Evolutionary conservation across 2,113 vertebrate genomes (phyloP), one percentile per base, ranked within the genome.

Genomic region (Acrocephalus arundinaceus): DNA sequence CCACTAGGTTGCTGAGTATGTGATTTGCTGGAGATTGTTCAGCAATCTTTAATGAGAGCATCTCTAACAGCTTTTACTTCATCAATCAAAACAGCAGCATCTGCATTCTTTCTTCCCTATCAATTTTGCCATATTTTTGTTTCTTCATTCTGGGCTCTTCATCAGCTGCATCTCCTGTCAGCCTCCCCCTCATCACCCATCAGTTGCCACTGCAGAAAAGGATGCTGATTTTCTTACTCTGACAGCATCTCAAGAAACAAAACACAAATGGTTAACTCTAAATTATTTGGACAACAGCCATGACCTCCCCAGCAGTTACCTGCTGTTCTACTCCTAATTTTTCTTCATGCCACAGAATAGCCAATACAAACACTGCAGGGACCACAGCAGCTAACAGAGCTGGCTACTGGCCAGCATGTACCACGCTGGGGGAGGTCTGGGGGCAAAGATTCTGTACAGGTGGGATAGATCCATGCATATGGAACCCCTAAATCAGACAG

Each of bases 61-160:
- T 76, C 72, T 84, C 62, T 82, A 91, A 57, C 28, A 84, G 67
- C 57, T 87, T 91, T 89, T 37, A 71, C 20, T 76, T 93, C 87
- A 93, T 73, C 89, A 93, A 97, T 93, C 71, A 93, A 85, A 95
- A 70, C 5, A 1, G 58, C 71, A 85, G 82, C 62, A 74, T 90
- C 94, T 87, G 88, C 39, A 81, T 31, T 65, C 49, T 78, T 93
- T 92, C 65, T 90, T 90, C 52, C 39, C 59, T 78, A 49, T 65
- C 71, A 83, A 57, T 82, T 86, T 94, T 82, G 63, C 63, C n/a
- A 5, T 65, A 76, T 87, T 85, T 85, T 96, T n/a, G 43, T 75
- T 72, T 65, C 41, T 76, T 84, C 30, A 20, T 80, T 86, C 39
- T 81, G 41, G n/a, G 51, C 45, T 95, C 35, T 79, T 86, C 71